Evolutionary conservation across 2,113 vertebrate genomes (phyloP).

Genomic region (Trogon surrucura): DNA sequence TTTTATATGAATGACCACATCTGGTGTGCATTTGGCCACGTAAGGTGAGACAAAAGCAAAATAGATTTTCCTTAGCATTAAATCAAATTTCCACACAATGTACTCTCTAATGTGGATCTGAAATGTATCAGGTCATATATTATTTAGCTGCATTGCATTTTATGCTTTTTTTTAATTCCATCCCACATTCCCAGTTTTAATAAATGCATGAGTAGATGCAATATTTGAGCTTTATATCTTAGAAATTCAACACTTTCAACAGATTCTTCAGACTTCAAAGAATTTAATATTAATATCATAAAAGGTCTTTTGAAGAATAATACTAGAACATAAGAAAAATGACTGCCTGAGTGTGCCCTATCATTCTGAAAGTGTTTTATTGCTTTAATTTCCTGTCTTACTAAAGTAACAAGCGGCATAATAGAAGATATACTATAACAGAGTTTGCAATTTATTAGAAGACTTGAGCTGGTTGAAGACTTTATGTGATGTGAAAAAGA

Average conservation of each 20-base stretch:
- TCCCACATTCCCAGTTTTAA: conserved; percentile 72
- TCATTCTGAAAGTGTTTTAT: conserved; percentile 83
- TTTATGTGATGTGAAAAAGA: conserved; percentile 75
- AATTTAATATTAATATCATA: conserved; percentile 81
- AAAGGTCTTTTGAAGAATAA: conserved; percentile 83
- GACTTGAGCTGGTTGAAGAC: conserved; percentile 69
- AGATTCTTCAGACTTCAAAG: conserved; percentile 80
- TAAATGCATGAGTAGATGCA: conserved; percentile 77
- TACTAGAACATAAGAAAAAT: conserved; percentile 80
- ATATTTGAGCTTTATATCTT: conserved; percentile 76
- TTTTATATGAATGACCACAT: conserved; percentile 76
- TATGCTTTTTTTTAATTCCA: conserved; percentile 67
- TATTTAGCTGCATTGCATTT: conserved; percentile 75
- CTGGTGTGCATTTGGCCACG: conserved; percentile 75
- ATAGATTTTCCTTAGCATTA: conserved; percentile 77
- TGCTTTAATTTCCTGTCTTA: conserved; percentile 87
- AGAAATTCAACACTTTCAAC: conserved; percentile 77
- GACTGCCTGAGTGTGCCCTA: conserved; percentile 74
- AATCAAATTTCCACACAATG: conserved; percentile 78
- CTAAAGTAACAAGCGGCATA: conserved; percentile 80
- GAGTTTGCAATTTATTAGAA: conserved; percentile 79
- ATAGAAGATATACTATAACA: conserved; percentile 80
- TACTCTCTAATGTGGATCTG: conserved; percentile 71
- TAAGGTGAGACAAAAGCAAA: conserved; percentile 80
- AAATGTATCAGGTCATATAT: conserved; percentile 77